Evolutionary conservation across 1,140 invertebrate genomes (phyloP).

Genomic region (Teleogryllus occipitalis): DNA sequence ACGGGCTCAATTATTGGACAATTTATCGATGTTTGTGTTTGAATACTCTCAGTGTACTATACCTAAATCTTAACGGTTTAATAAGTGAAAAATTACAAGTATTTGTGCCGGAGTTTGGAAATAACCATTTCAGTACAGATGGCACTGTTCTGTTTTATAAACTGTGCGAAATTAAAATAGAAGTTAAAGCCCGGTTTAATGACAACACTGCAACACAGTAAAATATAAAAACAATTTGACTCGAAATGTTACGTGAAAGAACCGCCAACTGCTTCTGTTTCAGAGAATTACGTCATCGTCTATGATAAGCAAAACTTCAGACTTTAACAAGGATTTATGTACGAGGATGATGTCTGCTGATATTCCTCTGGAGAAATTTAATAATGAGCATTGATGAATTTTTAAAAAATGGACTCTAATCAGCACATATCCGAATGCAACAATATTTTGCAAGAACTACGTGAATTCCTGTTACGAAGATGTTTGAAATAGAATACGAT

Average conservation of each 20-base stretch:
- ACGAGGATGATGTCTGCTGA: neutral
- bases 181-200: neutral
- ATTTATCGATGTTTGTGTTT: neutral
- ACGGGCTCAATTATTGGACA: neutral
- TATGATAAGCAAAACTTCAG: neutral
- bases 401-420: neutral
- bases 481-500: neutral
- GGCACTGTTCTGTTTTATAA: constrained; percentile 5
- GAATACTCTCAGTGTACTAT: neutral
- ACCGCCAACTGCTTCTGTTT: neutral
- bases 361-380: neutral
- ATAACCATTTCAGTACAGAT: neutral
- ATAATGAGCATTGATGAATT: neutral
- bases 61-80: neutral
- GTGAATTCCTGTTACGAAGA: neutral
- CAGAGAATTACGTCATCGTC: neutral
- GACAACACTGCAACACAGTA: neutral
- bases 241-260: neutral
- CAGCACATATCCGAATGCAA: neutral
- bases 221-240: neutral
- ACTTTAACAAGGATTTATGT: constrained; percentile 9
- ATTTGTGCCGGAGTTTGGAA: neutral
- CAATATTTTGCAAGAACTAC: neutral
- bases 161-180: neutral
- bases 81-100: neutral